Evolutionary conservation across 2,113 vertebrate genomes (phyloP), one percentile per base, ranked within the genome.

Genomic region (Dasyornis broadbenti): DNA sequence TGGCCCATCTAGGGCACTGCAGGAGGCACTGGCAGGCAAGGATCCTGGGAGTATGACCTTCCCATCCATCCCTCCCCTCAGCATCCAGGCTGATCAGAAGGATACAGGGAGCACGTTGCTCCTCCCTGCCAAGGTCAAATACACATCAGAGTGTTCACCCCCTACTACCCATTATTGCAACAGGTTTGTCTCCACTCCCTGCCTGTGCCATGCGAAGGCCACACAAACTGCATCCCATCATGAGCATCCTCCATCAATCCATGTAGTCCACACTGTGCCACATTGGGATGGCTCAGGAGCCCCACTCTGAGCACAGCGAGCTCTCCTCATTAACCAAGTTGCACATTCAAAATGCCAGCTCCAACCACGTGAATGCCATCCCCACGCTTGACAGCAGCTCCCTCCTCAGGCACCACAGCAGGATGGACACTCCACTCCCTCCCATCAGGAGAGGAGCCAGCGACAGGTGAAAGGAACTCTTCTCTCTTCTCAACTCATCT

Each of bases 301-400:
- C 84, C 23, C 4, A 1, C 31, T 15, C 1, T 18, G n/a, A 69
- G 50, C 54, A 44, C 31, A 65, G 31, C 16, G 10, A 88, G n/a
- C 61, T 86, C 47, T 65, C 44, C 37, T 45, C 13, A 5, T 23
- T 50, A 80, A 30, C 21, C 27, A 63, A 33, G 72, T 18, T 8
- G 22, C 7, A 24, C 0, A 0, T 52, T 73, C 47, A 59, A 35
- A 86, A 56, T 22, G 11, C 49, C 94, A 85, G 2, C 56, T 54
- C 39, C 35, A 63, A 1, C 11, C 40, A 47, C 0, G 0, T 11
- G 47, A 82, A 68, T 33, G 24, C 47, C 56, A 63, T 18, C 16
- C 6, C 19, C n/a, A 49, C 0, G 2, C 12, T 24, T 45, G 30
- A 42, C 42, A 56, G 24, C 42, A 61, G 3, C 47, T 33, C 42